Conservation (phyloP, 1,140 invertebrate species). For the Diachasmimorpha longicaudata region DNA sequence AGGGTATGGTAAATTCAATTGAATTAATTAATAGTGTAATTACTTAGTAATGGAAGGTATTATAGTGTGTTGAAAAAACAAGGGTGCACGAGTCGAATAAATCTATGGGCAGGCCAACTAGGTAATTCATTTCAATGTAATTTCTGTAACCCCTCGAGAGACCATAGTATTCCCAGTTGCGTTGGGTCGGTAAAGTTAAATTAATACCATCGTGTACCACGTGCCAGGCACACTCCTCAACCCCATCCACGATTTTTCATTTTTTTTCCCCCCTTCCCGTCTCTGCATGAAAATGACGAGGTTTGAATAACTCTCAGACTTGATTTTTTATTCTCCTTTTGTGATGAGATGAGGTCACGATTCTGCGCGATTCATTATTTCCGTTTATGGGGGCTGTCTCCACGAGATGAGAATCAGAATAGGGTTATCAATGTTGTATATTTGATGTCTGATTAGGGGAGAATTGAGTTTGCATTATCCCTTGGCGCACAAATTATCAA, state of each 20-base stretch:
- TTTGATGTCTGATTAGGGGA: too few relatives aligned
- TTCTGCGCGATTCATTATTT: constrained; percentile 9
- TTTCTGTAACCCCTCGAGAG: constrained; percentile 12
- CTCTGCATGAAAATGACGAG: constrained; percentile 31
- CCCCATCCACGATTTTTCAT: constrained; percentile 11
- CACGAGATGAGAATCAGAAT: too few relatives aligned
- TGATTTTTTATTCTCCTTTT: not conserved
- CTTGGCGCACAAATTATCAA: too few relatives aligned
- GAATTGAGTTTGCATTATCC: too few relatives aligned
- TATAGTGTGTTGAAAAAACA: not conserved
- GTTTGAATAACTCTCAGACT: constrained; percentile 35
- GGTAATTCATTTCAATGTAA: constrained; percentile 17
- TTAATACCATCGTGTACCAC: constrained; percentile 38
- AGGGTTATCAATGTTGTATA: too few relatives aligned
- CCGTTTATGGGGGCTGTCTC: not conserved
- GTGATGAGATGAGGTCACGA: not conserved
- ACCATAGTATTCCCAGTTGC: constrained; percentile 15
- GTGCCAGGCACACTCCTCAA: constrained; percentile 8
- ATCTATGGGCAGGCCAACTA: not conserved
- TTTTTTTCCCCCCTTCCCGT: constrained; percentile 21
- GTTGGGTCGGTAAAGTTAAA: constrained; percentile 40
- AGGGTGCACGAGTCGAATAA: not conserved
- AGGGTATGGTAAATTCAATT: not conserved
- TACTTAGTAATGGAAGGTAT: not conserved
- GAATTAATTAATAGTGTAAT: not conserved